These are phyloP conservation scores for Mesocricetus auratus DNA, from an alignment of 2,113 vertebrate species.

Conservation along the genomic window DNA sequence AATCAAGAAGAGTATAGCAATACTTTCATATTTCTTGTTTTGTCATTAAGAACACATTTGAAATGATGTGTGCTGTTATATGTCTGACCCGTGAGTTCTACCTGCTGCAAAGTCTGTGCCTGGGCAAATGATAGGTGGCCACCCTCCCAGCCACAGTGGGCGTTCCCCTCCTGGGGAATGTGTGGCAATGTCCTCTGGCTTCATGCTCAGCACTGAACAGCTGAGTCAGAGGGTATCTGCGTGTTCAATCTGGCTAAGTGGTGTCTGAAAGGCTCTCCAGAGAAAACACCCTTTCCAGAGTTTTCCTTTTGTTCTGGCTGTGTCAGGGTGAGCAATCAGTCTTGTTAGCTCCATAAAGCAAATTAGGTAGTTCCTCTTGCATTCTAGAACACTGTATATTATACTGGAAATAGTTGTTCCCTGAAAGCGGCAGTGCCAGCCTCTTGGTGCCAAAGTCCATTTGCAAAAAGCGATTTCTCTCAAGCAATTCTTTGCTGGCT, in stretches of 20 bases:
- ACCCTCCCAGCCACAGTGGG: neutral
- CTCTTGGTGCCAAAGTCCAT: slow-evolving; percentile 9
- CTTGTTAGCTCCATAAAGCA: slow-evolving; percentile 4
- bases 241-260: neutral
- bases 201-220: neutral
- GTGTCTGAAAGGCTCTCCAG: neutral
- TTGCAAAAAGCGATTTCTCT: neutral
- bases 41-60: neutral
- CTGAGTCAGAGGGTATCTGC: slow-evolving; percentile 16
- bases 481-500: slow-evolving; percentile 51
- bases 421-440: neutral
- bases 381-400: slow-evolving; percentile 3
- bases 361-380: neutral
- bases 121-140: too few relatives aligned
- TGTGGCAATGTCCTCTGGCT: neutral
- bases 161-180: neutral
- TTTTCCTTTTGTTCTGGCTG: neutral
- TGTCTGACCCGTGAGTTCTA: neutral
- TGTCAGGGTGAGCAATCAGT: neutral
- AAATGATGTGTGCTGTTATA: neutral
- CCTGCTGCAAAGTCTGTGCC: neutral
- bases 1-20: neutral
- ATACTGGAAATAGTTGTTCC: neutral
- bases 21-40: neutral
- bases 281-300: neutral